These are phyloP conservation scores for Scaptomyza polygonia DNA, from an alignment of 2,888 invertebrate genomes.

Conservation along the genomic window DNA sequence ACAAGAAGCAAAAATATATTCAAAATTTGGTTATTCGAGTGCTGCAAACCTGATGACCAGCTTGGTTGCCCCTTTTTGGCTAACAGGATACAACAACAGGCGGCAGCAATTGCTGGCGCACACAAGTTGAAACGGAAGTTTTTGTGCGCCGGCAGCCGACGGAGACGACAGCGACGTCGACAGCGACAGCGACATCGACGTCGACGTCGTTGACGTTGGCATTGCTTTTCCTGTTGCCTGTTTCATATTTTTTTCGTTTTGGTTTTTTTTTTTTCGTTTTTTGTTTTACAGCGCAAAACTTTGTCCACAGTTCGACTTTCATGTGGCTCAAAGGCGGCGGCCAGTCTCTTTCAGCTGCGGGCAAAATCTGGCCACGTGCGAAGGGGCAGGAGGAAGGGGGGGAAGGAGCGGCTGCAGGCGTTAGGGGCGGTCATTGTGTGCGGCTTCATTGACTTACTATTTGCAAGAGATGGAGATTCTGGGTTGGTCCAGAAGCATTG, in stretches of 20 bases:
- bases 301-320: slow-evolving; percentile 65
- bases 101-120: slow-evolving; percentile 62
- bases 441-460: slow-evolving; percentile 48
- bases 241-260: slow-evolving; percentile 43
- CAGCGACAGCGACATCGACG: slow-evolving; percentile 7
- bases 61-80: slow-evolving; percentile 14
- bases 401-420: neutral
- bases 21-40: slow-evolving; percentile 5
- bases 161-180: slow-evolving; percentile 18
- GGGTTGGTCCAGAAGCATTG: slow-evolving; percentile 23
- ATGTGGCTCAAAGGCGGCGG: slow-evolving; percentile 55
- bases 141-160: slow-evolving; percentile 51
- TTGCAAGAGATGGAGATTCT: neutral
- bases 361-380: slow-evolving; percentile 12
- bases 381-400: no score
- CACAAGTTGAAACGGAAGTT: slow-evolving; percentile 72
- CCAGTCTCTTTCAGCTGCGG: slow-evolving; percentile 26
- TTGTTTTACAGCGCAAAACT: slow-evolving; percentile 59
- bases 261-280: slow-evolving; percentile 42
- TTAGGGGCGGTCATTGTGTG: slow-evolving; percentile 16
- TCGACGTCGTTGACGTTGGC: slow-evolving; percentile 15
- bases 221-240: slow-evolving; percentile 58
- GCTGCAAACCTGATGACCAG: slow-evolving; percentile 17
- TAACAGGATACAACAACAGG: slow-evolving; percentile 48
- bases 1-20: neutral